phyloP scores from a whole-genome alignment of 2,888 invertebrate genomes.

The Andrena chrysosceles region DNA sequence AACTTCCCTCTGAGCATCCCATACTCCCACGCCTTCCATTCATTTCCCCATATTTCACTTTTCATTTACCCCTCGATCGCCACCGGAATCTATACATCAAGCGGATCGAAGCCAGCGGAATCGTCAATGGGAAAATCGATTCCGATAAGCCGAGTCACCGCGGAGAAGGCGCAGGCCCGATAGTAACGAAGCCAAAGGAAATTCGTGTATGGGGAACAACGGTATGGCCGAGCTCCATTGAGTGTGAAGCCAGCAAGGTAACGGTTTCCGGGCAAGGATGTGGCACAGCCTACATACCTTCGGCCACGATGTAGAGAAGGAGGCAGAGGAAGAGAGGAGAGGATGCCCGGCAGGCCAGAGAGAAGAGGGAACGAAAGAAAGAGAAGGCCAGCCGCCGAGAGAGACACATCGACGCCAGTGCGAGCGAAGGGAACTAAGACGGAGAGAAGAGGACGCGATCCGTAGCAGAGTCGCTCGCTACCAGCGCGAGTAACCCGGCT shows the following conservation, averaged over 20 bases:
- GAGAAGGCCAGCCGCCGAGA: slow-evolving; percentile 27
- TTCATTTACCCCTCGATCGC: no score
- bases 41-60: neutral
- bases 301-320: slow-evolving; percentile 73
- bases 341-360: slow-evolving; percentile 55
- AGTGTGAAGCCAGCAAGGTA: slow-evolving; percentile 81
- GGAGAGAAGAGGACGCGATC: neutral
- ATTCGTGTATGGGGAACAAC: slow-evolving; percentile 82
- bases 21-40: no score
- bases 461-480: no score
- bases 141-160: slow-evolving; percentile 14
- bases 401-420: slow-evolving; percentile 30
- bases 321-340: slow-evolving; percentile 54
- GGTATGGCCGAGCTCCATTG: slow-evolving; percentile 81
- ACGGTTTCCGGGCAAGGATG: slow-evolving; percentile 84
- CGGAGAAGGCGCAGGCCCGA: slow-evolving; percentile 37
- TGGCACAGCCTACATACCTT: slow-evolving; percentile 84
- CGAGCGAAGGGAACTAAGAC: slow-evolving; percentile 57
- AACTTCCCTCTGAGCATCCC: no score
- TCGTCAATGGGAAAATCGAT: slow-evolving; percentile 1
- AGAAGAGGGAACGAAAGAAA: slow-evolving; percentile 47
- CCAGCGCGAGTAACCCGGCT: no score
- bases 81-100: no score
- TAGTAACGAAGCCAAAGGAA: slow-evolving; percentile 71
- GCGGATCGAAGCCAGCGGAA: neutral